Conservation (phyloP, 1,140 invertebrate genomes). For the Conus betulinus region DNA sequence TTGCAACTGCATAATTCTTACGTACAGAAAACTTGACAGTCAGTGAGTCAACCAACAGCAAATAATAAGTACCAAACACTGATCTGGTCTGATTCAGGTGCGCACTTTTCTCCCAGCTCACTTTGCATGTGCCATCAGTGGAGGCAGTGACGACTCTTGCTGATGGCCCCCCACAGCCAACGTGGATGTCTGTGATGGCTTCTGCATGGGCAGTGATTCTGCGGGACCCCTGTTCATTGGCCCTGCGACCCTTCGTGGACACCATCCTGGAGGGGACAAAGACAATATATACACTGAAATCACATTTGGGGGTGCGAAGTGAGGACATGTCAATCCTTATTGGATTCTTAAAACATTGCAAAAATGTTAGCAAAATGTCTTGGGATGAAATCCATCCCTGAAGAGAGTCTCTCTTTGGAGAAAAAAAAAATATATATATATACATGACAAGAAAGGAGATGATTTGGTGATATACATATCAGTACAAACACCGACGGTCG, state of each 20-base stretch:
- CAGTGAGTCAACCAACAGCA: not conserved
- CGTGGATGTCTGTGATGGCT: constrained; percentile 84
- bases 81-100: not conserved
- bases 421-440: no score
- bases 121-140: constrained; percentile 87
- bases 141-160: constrained; percentile 86
- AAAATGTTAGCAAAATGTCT: no score
- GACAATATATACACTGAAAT: not conserved
- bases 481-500: no score
- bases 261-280: constrained; percentile 43
- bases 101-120: constrained; percentile 68
- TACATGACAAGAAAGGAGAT: no score
- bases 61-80: no score
- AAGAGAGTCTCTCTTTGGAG: no score
- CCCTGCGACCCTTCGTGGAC: constrained; percentile 28
- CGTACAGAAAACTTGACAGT: not conserved
- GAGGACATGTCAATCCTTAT: no score
- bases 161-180: constrained; percentile 78
- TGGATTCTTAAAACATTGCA: no score
- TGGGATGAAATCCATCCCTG: no score
- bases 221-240: constrained; percentile 45
- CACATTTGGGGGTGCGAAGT: no score
- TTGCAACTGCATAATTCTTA: no score
- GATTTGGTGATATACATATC: no score
- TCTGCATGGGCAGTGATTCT: constrained; percentile 77